These are phyloP conservation scores for Pygoscelis antarcticus DNA, from an alignment of 2,113 vertebrate genomes.

Conservation along the genomic window DNA sequence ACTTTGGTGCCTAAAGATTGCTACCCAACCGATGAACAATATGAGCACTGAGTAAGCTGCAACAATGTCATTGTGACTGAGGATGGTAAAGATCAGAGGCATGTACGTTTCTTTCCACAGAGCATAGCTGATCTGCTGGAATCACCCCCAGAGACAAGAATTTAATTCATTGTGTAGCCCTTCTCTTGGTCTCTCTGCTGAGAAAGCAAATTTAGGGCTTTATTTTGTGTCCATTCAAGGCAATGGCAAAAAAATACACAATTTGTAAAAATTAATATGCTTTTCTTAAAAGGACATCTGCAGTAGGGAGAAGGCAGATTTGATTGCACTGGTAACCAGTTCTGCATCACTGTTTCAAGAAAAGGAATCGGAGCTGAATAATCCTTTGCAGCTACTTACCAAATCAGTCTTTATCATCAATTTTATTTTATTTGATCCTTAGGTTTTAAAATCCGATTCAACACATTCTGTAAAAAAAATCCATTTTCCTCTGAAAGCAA, in stretches of 20 bases:
- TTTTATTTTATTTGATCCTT: neutral
- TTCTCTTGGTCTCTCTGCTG: neutral
- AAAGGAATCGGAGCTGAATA: neutral
- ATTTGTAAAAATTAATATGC: neutral
- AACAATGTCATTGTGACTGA: neutral
- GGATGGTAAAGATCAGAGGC: neutral
- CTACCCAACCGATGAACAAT: neutral
- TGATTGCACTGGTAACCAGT: neutral
- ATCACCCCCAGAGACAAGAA: neutral
- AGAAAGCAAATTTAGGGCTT: neutral
- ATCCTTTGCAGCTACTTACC: neutral
- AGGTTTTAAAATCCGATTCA: neutral
- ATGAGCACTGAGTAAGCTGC: neutral
- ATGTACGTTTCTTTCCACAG: neutral
- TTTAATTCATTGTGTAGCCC: neutral
- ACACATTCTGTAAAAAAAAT: neutral
- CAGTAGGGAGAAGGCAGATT: neutral
- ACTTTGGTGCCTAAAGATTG: neutral
- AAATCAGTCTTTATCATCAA: neutral
- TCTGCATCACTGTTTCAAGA: neutral
- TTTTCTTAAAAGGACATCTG: neutral
- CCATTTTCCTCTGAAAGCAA: neutral
- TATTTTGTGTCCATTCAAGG: neutral
- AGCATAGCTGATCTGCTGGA: neutral
- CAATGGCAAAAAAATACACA: neutral